Evolutionary conservation across 2,797 vertebrate species (phyloP), one percentile per base, ranked within the genome.

Genomic region (Pygocentrus nattereri): DNA sequence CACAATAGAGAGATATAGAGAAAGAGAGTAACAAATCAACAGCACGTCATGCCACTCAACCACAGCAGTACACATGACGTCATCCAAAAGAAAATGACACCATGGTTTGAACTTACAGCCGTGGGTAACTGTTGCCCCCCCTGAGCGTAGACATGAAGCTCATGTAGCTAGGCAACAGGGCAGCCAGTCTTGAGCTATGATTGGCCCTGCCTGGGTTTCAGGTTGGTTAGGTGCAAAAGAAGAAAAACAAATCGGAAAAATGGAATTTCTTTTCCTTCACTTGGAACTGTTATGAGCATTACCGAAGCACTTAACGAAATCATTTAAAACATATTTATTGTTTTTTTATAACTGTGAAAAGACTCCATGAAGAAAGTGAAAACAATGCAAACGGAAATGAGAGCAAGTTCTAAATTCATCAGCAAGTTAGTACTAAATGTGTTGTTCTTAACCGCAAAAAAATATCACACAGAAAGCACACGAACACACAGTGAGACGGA

Each of bases 61-160:
- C 93, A 95, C 95, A 96, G 93, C 90, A 90, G 94, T 59, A 92
- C 92, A 95, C 95, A 95, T 94, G 93, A 95, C 91, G 91, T 94
- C 95, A 95, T 94, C 94, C 93, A 91, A 92, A 91, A 92, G 83
- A 93, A 93, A 93, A 94, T 93, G 93, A 95, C 94, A 95, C 93
- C 93, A 93, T 94, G 94, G 74, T 71, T 30, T 67, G 75, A 75
- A 96, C 95, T 96, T 96, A 96, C 94, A 93, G 94, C 87, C 93
- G 89, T 89, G 93, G 93, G 91, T n/a, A 93, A 91, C 92, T 91
- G 88, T 85, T 91, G 59, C 91, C 89, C 91, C 91, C 92, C 91
- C 81, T 92, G 94, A 95, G 90, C 87, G 93, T 87, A 91, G 91
- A 81, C 85, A 87, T 87, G 89, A 90, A 92, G 93, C 91, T 93